phyloP scores from a whole-genome alignment of 2,888 invertebrate species.

The Villa cingulata region DNA sequence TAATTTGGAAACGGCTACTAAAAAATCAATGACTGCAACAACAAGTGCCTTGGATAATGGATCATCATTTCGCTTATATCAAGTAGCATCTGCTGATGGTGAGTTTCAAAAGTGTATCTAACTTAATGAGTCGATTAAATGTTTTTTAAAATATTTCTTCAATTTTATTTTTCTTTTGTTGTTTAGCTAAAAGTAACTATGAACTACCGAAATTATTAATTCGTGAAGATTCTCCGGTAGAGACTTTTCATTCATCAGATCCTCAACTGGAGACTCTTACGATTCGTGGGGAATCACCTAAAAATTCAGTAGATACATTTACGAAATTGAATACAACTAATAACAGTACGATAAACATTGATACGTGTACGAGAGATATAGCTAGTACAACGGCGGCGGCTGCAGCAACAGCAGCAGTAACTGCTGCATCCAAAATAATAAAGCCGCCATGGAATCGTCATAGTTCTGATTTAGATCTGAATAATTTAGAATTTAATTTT shows the following conservation, averaged over 20 bases:
- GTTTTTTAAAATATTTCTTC: not conserved
- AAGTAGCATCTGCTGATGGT: conserved; percentile 16
- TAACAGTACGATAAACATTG: conserved; percentile 3
- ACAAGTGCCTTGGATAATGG: conserved; percentile 14
- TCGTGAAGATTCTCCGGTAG: conserved; percentile 18
- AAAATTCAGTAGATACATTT: conserved; percentile 12
- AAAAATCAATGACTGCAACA: conserved; percentile 9
- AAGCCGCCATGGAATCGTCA: conserved; percentile 14
- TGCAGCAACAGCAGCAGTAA: conserved; percentile 3
- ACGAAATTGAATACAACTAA: conserved; percentile 7
- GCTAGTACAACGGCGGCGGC: conserved; percentile 2
- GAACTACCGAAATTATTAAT: conserved; percentile 18
- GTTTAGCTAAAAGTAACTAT: conserved; percentile 16
- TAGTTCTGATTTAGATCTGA: conserved; percentile 17
- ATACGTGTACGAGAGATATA: conserved; percentile 2
- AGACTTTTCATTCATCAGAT: conserved; percentile 16
- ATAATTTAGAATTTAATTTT: conserved; percentile 17
- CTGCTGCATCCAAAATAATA: conserved; percentile 7
- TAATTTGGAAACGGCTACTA: conserved; percentile 11
- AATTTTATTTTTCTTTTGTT: not conserved
- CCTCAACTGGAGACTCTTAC: conserved; percentile 16
- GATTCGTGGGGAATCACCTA: conserved; percentile 15
- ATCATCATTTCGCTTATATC: conserved; percentile 13
- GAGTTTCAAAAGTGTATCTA: too few relatives aligned
- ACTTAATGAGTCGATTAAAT: not conserved